Conservation (phyloP, 2,113 vertebrate species). For the Trogon surrucura region DNA sequence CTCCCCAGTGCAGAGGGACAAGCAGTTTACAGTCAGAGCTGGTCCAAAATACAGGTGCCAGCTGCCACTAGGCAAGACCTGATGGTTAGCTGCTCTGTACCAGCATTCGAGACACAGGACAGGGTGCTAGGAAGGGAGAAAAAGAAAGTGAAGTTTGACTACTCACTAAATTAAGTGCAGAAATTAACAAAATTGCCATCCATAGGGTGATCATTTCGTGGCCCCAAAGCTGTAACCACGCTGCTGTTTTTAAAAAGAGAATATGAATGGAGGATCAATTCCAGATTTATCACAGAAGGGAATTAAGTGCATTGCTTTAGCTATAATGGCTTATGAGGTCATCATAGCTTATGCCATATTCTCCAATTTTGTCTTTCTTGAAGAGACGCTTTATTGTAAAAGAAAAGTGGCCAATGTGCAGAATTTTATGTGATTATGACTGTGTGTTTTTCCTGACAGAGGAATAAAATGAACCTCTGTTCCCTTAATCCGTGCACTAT, state of each 20-base stretch:
- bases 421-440: constrained; percentile 26
- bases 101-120: background rate
- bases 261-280: constrained; percentile 51
- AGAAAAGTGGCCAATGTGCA: constrained; percentile 42
- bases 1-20: background rate
- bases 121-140: background rate
- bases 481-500: background rate
- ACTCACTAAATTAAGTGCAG: background rate
- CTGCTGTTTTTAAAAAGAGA: background rate
- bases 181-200: background rate
- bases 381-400: constrained; percentile 43
- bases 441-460: constrained; percentile 47
- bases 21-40: background rate
- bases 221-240: background rate
- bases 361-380: constrained; percentile 36
- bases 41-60: background rate
- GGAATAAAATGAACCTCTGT: background rate
- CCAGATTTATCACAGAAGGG: constrained; percentile 23
- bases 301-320: constrained; percentile 43
- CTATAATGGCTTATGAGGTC: constrained; percentile 53
- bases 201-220: background rate
- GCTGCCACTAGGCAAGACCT: background rate
- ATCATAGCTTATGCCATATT: background rate
- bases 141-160: background rate
- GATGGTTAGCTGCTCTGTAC: background rate